These are phyloP conservation scores for Malurus cyaneus DNA, from an alignment of 2,113 vertebrate genomes.

Conservation along the genomic window DNA sequence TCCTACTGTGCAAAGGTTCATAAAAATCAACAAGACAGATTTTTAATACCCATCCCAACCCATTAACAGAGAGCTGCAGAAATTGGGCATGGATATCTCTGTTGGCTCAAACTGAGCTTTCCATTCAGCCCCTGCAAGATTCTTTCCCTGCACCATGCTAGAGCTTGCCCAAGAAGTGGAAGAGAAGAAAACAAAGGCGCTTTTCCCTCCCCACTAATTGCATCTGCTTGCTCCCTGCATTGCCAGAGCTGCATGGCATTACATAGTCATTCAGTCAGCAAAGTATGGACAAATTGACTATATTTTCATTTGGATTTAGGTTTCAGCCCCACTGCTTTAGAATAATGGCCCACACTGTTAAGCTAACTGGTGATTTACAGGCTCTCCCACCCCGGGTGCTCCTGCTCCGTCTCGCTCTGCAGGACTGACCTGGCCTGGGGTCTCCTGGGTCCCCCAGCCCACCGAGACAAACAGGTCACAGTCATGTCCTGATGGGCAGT, in stretches of 20 bases:
- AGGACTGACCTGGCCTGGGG: slow-evolving; percentile 27
- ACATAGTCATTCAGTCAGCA: slow-evolving; percentile 69
- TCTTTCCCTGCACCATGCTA: background rate
- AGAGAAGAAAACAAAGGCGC: background rate
- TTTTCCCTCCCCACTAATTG: background rate
- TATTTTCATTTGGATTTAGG: slow-evolving; percentile 59
- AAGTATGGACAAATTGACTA: slow-evolving; percentile 72
- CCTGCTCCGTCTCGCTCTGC: background rate
- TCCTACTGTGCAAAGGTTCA: background rate
- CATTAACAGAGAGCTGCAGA: background rate
- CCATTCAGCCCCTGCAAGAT: background rate
- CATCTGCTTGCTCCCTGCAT: background rate
- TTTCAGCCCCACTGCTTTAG: slow-evolving; percentile 75
- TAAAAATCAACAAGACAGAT: background rate
- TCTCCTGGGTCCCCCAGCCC: slow-evolving; percentile 50
- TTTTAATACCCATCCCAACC: background rate
- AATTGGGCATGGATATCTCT: background rate
- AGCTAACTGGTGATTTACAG: slow-evolving; percentile 68
- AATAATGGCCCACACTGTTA: slow-evolving; percentile 69
- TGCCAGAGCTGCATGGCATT: slow-evolving; percentile 32
- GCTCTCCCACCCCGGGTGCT: background rate
- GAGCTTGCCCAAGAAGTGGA: background rate
- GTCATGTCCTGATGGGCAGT: background rate
- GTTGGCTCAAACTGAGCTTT: background rate
- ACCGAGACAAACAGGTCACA: background rate